Conservation (phyloP, 2,888 invertebrate species). For the Heliconius erato region DNA sequence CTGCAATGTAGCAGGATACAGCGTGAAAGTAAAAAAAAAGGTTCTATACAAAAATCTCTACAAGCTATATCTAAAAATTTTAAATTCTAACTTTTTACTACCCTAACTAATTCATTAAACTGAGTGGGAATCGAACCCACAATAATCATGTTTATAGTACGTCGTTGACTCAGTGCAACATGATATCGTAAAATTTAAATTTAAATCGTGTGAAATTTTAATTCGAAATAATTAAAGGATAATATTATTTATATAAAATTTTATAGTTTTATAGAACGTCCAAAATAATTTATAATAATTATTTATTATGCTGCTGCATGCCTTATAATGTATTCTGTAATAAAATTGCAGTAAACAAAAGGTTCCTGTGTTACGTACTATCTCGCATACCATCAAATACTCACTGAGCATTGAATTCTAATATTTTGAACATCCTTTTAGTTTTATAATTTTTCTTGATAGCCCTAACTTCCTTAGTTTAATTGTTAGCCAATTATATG, state of each 20-base stretch:
- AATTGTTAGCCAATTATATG: slow-evolving; percentile 5
- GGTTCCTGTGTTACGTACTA: not conserved
- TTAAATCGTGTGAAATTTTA: no score
- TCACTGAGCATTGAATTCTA: not conserved
- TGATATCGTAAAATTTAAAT: no score
- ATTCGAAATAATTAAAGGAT: not conserved
- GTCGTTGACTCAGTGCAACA: no score
- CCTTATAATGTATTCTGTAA: not conserved
- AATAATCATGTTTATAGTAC: no score
- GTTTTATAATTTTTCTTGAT: slow-evolving; percentile 13
- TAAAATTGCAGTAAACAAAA: not conserved
- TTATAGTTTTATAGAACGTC: no score
- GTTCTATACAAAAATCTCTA: no score
- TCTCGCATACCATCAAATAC: slow-evolving; percentile 4
- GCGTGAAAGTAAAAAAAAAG: no score
- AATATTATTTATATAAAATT: not conserved
- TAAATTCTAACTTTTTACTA: no score
- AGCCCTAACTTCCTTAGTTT: not conserved
- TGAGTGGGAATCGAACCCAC: no score
- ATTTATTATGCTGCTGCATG: not conserved
- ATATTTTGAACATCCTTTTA: slow-evolving; percentile 16
- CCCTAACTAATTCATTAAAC: no score
- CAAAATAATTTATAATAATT: not conserved
- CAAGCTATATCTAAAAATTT: no score
- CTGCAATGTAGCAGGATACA: no score